These are phyloP conservation scores for Pempheris klunzingeri DNA, from an alignment of 2,797 vertebrate genomes.

Conservation along the genomic window DNA sequence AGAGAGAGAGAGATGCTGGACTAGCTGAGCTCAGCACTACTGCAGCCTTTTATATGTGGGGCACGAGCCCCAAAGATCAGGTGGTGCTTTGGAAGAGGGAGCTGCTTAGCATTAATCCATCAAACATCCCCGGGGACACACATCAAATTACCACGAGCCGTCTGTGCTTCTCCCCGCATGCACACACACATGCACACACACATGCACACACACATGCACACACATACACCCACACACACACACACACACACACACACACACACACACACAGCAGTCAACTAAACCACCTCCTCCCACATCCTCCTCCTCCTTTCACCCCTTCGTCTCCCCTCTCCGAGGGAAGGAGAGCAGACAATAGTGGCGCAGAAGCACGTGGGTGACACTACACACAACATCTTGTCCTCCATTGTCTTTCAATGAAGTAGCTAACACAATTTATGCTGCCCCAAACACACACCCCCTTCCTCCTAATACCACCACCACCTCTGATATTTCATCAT, in stretches of 20 bases:
- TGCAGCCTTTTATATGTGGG: conserved; percentile 86
- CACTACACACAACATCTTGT: conserved; percentile 77
- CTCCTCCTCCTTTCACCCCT: conserved; percentile 51
- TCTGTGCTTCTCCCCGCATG: conserved; percentile 73
- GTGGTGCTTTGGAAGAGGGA: conserved; percentile 86
- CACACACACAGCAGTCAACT: conserved; percentile 45
- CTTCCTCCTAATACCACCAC: neutral
- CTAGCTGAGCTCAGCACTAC: conserved; percentile 89
- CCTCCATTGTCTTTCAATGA: conserved; percentile 78
- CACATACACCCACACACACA: conserved; percentile 22
- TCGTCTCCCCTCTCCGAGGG: conserved; percentile 49
- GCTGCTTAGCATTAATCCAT: conserved; percentile 90
- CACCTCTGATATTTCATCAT: conserved; percentile 38
- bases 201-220: conserved; percentile 19
- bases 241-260: conserved; percentile 30
- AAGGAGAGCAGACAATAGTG: conserved; percentile 76
- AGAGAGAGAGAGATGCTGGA: conserved; percentile 48
- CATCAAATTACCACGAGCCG: conserved; percentile 87
- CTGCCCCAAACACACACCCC: conserved; percentile 38
- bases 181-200: conserved; percentile 29
- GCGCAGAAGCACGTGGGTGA: conserved; percentile 75
- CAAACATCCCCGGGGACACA: conserved; percentile 89
- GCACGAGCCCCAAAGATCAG: conserved; percentile 88
- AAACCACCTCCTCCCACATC: conserved; percentile 39
- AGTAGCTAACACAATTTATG: conserved; percentile 69